Evolutionary conservation across 1,140 invertebrate species (phyloP), one percentile per base, ranked within the genome.

Genomic region (Lasioglossum albipes): DNA sequence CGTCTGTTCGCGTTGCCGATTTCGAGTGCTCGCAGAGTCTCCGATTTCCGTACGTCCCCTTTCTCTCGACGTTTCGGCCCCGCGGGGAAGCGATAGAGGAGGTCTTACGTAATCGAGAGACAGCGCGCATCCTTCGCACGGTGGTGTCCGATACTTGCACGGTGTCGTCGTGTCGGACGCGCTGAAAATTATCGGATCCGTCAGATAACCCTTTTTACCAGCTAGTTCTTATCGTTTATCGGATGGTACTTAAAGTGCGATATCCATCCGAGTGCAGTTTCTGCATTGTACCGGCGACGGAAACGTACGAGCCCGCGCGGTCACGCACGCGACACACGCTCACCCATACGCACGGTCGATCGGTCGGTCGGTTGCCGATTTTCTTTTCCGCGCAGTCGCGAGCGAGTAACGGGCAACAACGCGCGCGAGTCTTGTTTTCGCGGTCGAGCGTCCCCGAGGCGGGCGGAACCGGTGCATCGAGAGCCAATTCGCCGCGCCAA

Each of bases 141-240:
- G 45, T 45, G 9, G 45, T 12, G 1, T 1, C 31, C 31, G 31
- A 36, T 36, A 36, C 31, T 42, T 16, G 36, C 16, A 1, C 42
- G 27, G 0, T 36, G 27, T 27, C 67, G 70, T n/a, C 66, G 73
- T 36, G 36, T 74, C 76, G 65, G 41, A 65, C 36, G 22, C 57
- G n/a, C 62, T 65, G 59, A 69, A 73, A 72, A 84, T 84, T 66
- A 69, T 81, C 79, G 65, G 57, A 70, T 31, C 52, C 4, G 52
- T 7, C 42, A 81, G 79, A 82, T 82, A 67, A 71, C 67, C 71
- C 67, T 71, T 79, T 77, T 54, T 77, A 77, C 41, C 57, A 76
- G 71, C 52, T 45, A 62, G 36, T 73, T 75, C 70, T 84, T 78
- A 85, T 85, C 84, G 79, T 72, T 73, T 81, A 75, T 78, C 79